Conservation (phyloP, 2,113 vertebrate species). For the Halcyon malimbica region DNA sequence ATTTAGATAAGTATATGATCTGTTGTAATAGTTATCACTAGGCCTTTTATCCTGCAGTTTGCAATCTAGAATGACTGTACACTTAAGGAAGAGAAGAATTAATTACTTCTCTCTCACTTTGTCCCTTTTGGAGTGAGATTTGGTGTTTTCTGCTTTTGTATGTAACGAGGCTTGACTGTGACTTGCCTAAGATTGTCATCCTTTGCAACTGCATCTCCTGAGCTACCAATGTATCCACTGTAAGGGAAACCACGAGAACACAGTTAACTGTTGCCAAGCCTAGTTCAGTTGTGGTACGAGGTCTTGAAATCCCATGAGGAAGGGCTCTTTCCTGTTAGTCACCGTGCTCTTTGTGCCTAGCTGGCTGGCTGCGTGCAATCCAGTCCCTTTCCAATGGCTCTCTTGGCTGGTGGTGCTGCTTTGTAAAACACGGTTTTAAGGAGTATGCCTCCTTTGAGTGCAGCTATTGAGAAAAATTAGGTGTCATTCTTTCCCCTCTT, state of each 20-base stretch:
- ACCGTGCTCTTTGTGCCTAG: not conserved
- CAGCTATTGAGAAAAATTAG: not conserved
- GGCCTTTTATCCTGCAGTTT: not conserved
- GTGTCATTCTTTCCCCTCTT: not conserved
- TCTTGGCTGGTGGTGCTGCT: not conserved
- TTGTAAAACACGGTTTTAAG: not conserved
- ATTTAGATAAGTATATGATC: constrained; percentile 18
- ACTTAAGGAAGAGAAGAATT: not conserved
- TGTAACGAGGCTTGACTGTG: not conserved
- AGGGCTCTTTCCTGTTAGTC: not conserved
- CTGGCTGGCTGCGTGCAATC: not conserved
- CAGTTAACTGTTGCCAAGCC: not conserved
- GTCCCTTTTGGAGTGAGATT: not conserved
- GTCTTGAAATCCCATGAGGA: not conserved
- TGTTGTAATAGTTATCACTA: constrained; percentile 30
- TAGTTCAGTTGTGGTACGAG: not conserved
- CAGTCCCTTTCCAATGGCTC: not conserved
- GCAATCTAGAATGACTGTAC: not conserved
- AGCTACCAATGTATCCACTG: not conserved
- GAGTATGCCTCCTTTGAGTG: not conserved
- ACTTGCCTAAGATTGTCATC: not conserved
- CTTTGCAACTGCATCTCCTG: not conserved
- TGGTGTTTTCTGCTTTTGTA: not conserved
- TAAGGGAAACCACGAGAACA: not conserved
- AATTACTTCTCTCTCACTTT: not conserved